Conservation (phyloP, 2,888 invertebrate genomes). For the Merodon equestris region DNA sequence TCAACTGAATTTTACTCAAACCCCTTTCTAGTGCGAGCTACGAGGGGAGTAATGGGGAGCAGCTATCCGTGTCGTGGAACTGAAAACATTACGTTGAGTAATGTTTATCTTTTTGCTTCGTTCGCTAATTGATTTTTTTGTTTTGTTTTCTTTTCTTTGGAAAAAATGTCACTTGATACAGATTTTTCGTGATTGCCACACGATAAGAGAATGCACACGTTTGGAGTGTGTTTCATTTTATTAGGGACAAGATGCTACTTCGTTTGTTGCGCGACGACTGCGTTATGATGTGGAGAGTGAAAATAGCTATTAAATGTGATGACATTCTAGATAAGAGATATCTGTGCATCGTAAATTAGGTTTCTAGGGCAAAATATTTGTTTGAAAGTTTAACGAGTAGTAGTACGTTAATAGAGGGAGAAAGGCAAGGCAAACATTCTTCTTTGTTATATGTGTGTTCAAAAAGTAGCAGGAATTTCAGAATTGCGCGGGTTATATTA, state of each 20-base stretch:
- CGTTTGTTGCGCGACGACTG: neutral
- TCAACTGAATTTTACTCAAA: neutral
- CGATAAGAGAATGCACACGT: conserved; percentile 34
- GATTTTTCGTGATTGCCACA: conserved; percentile 6
- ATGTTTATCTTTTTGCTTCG: conserved; percentile 43
- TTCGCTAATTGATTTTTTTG: conserved; percentile 43
- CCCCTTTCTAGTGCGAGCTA: conserved; percentile 12
- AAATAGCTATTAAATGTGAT: conserved; percentile 2
- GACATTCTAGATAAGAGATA: conserved; percentile 3
- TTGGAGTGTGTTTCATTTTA: conserved; percentile 16
- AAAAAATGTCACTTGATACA: conserved; percentile 43
- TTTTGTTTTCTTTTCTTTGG: conserved; percentile 16
- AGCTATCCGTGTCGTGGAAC: neutral
- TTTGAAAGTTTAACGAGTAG: too few relatives aligned
- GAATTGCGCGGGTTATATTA: too few relatives aligned
- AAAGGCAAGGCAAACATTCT: too few relatives aligned
- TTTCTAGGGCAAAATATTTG: too few relatives aligned
- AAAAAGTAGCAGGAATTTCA: too few relatives aligned
- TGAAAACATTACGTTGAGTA: conserved; percentile 38
- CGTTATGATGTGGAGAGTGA: neutral
- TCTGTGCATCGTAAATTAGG: neutral
- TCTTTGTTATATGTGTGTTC: too few relatives aligned
- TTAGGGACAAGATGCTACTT: conserved; percentile 25
- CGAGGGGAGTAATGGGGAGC: neutral
- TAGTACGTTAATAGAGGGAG: too few relatives aligned